Percentiles rank a stretch among this genome's conserved stretches.
phyloP scores from a whole-genome alignment of 2,888 invertebrate genomes.

The Patella ulyssiponensis region DNA sequence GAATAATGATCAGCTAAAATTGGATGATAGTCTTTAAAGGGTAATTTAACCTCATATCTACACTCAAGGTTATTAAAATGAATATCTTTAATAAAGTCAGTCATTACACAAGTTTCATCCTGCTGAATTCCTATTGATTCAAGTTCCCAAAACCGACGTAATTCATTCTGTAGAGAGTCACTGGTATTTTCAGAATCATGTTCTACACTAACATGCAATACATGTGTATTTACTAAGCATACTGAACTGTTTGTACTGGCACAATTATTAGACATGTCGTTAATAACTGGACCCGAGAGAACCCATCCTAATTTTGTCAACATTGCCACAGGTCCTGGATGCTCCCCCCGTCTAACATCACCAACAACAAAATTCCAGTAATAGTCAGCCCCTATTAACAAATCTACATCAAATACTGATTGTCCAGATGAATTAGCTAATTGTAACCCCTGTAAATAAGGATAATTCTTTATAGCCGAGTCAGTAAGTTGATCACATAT shows the following conservation, averaged over 20 bases:
- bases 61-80: neutral
- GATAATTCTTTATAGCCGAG: neutral
- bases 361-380: neutral
- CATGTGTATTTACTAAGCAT: neutral
- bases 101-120: neutral
- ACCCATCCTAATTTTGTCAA: neutral
- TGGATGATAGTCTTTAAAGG: neutral
- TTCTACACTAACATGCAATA: neutral
- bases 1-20: neutral
- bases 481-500: neutral
- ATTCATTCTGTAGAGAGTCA: neutral
- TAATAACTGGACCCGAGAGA: neutral
- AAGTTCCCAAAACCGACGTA: neutral
- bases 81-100: neutral
- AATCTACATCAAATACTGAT: neutral
- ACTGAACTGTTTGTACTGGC: neutral
- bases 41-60: constrained; percentile 6
- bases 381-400: neutral
- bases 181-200: neutral
- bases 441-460: constrained; percentile 3
- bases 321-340: constrained; percentile 1
- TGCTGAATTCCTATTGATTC: neutral
- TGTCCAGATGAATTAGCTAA: neutral
- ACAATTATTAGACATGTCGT: neutral
- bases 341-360: neutral